These are phyloP conservation scores for Palloptera scutellata DNA, from an alignment of 2,888 invertebrate species.

Conservation along the genomic window DNA sequence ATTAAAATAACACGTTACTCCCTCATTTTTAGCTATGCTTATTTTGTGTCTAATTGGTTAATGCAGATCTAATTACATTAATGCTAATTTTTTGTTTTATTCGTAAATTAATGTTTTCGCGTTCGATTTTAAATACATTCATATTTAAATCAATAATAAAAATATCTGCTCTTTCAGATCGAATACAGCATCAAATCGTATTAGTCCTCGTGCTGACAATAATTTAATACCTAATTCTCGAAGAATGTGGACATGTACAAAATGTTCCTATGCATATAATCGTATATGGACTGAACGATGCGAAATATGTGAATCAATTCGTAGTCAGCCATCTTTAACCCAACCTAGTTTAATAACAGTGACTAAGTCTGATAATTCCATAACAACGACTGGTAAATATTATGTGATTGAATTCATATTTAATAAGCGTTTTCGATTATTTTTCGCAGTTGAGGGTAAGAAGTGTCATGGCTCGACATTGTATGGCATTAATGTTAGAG, in stretches of 20 bases:
- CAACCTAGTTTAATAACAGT: conserved; percentile 77
- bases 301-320: conserved; percentile 80
- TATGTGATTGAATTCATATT: background rate
- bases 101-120: background rate
- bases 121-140: conserved; percentile 28
- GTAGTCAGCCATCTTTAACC: conserved; percentile 70
- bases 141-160: conserved; percentile 1
- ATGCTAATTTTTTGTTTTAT: background rate
- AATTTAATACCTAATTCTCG: conserved; percentile 55
- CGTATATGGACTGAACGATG: conserved; percentile 81
- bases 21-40: background rate
- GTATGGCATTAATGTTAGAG: too few species aligned
- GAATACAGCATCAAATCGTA: conserved; percentile 37
- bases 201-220: conserved; percentile 54
- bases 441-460: background rate
- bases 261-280: conserved; percentile 90
- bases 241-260: conserved; percentile 86
- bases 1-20: conserved; percentile 12
- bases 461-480: too few species aligned
- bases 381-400: conserved; percentile 47
- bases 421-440: background rate
- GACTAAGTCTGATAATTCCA: conserved; percentile 64
- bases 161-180: conserved; percentile 34
- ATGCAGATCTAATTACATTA: background rate
- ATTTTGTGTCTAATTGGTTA: background rate